Percentiles rank a stretch among this genome's conserved stretches.
These are phyloP conservation scores for Drosophila macrothrix DNA, from an alignment of 2,888 invertebrate species.

Conservation along the genomic window DNA sequence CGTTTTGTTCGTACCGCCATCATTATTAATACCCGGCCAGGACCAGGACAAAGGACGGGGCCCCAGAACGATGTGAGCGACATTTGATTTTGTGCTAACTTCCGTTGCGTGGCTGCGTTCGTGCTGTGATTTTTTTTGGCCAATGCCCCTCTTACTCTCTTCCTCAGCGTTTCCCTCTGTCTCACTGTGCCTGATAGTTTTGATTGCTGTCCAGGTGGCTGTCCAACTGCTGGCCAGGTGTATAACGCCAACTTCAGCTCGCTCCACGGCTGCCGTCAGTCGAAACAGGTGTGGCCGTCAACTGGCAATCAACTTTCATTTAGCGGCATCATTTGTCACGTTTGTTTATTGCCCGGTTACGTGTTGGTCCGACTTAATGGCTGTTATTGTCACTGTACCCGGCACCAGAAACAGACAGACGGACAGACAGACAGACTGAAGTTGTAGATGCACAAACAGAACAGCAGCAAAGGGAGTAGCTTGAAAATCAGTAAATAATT, in stretches of 20 bases:
- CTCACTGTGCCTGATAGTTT: conserved; percentile 61
- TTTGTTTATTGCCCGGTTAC: conserved; percentile 81
- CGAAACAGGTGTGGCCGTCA: conserved; percentile 73
- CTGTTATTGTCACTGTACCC: conserved; percentile 64
- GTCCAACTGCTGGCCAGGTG: conserved; percentile 15
- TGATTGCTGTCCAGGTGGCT: conserved; percentile 56
- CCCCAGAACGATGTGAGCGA: conserved; percentile 36
- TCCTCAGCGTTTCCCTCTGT: not conserved
- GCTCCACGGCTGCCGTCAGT: conserved; percentile 19
- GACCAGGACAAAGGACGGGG: conserved; percentile 1
- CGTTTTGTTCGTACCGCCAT: conserved; percentile 66
- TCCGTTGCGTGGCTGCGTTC: conserved; percentile 66
- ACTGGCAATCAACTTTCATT: conserved; percentile 85
- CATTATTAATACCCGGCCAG: conserved; percentile 71
- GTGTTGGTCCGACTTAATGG: conserved; percentile 75
- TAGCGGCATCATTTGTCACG: conserved; percentile 85
- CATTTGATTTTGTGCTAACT: conserved; percentile 62
- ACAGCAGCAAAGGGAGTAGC: not conserved
- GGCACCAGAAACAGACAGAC: conserved; percentile 3
- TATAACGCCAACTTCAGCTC: conserved; percentile 11
- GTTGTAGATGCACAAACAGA: not conserved
- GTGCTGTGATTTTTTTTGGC: conserved; percentile 57
- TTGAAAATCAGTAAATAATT: not conserved
- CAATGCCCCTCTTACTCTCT: conserved; percentile 1
- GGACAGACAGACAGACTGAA: not conserved